Percentiles rank a stretch among this genome's conserved stretches.
Evolutionary conservation across 2,113 vertebrate genomes (phyloP).

Genomic region (Campylomormyrus numenius): DNA sequence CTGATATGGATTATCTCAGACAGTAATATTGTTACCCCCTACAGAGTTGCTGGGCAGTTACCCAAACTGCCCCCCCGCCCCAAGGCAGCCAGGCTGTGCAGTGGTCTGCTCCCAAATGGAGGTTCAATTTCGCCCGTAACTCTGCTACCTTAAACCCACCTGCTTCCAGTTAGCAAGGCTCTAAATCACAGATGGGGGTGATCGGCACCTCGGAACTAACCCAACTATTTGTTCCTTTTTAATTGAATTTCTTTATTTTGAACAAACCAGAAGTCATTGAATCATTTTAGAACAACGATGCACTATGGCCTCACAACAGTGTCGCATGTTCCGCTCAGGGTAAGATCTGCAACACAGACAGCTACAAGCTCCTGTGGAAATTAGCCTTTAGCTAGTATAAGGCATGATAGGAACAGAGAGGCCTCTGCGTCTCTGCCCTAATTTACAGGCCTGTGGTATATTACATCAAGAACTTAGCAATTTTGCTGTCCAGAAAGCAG

Average conservation of each 20-base stretch:
- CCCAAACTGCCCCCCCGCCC: not conserved
- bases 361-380: not conserved
- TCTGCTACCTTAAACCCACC: not conserved
- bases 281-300: not conserved
- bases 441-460: not conserved
- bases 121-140: not conserved
- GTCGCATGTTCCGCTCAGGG: not conserved
- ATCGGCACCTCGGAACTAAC: not conserved
- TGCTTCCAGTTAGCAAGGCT: constrained; percentile 10
- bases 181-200: constrained; percentile 2
- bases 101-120: constrained; percentile 1
- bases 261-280: not conserved
- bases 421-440: not conserved
- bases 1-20: not conserved
- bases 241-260: not conserved
- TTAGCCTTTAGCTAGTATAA: not conserved
- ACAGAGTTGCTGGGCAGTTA: not conserved
- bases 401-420: not conserved
- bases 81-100: not conserved
- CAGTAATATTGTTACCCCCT: not conserved
- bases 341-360: not conserved
- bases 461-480: not conserved
- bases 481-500: not conserved
- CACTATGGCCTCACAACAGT: not conserved
- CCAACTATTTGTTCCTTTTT: constrained; percentile 2